Evolutionary conservation across 2,113 vertebrate genomes (phyloP), one percentile per base, ranked within the genome.

Genomic region (Corythoichthys intestinalis): DNA sequence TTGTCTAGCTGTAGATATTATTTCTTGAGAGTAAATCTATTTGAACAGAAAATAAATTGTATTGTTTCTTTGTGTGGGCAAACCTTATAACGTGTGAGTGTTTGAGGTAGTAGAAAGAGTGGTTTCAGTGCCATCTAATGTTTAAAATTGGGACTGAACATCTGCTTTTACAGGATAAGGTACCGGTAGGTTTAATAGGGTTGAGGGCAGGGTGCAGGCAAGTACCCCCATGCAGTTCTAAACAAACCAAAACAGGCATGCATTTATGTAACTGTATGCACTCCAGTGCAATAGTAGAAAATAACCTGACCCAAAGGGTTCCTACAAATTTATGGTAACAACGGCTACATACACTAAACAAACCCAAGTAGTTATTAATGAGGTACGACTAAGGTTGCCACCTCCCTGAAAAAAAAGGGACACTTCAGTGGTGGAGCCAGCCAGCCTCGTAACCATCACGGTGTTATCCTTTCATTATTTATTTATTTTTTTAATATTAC

Each of bases 1-100:
- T 80, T 87, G 82, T 89, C 79, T 85, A 86, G 75, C 79, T 87
- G 77, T 87, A 88, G 87, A 88, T 69, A 82, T 80, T 85, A 80
- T 82, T 79, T 80, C 80, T 85, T 87, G 79, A 87, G 86, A 90
- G 85, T 79, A 86, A 87, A 89, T 88, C 87, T 88, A 87, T 89
- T 87, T 90, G 83, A 88, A 79, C 20, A 20, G 28, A 71, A 68
- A 44, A 44, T 44, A 65, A 12, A 4, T 15, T 20, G 62, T 44
- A 12, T 4, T 63, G 38, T 12, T 28, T 41, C 41, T 61, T n/a
- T 41, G 46, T 46, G 60, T 13, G 44, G 60, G 41, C 9, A 44
- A 7, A 5, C 9, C 1, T 63, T 63, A 6, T 1, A 46, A 63
- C 20, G 28, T 28, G 35, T 7, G 41, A 35, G 34, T n/a, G 8